phyloP scores from a whole-genome alignment of 2,888 invertebrate genomes.

The Mellilla xanthometata region DNA sequence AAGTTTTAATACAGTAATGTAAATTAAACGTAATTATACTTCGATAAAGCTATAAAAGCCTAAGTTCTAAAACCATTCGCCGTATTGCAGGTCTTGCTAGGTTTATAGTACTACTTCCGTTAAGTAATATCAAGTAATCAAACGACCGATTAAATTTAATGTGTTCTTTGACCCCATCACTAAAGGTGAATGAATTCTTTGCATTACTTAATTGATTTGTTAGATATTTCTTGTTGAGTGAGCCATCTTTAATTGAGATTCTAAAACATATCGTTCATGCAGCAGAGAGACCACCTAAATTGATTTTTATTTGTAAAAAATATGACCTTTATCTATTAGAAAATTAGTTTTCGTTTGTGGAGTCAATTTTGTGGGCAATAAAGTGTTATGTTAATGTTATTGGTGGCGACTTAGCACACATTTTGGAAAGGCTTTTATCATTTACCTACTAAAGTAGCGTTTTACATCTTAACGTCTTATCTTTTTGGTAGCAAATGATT shows the following conservation, averaged over 20 bases:
- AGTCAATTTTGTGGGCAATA: slow-evolving; percentile 22
- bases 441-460: slow-evolving; percentile 10
- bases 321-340: slow-evolving; percentile 25
- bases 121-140: slow-evolving; percentile 10
- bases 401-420: slow-evolving; percentile 13
- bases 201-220: slow-evolving; percentile 80
- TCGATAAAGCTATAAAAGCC: background rate
- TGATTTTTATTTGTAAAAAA: slow-evolving; percentile 30
- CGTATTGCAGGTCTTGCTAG: background rate
- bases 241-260: slow-evolving; percentile 71
- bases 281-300: slow-evolving; percentile 53
- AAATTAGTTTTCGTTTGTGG: slow-evolving; percentile 24
- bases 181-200: slow-evolving; percentile 77
- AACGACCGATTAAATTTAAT: slow-evolving; percentile 17
- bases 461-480: slow-evolving; percentile 7
- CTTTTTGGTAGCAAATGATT: slow-evolving; percentile 2
- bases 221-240: slow-evolving; percentile 73
- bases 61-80: background rate
- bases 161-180: slow-evolving; percentile 40
- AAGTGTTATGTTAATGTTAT: slow-evolving; percentile 24
- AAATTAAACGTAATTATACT: background rate
- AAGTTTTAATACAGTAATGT: too few relatives aligned
- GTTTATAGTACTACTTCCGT: background rate
- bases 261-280: slow-evolving; percentile 53
- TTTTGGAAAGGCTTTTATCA: slow-evolving; percentile 13